Base-by-base conservation (phyloP, 2,888 invertebrate species). In the Perdita meconis region DNA sequence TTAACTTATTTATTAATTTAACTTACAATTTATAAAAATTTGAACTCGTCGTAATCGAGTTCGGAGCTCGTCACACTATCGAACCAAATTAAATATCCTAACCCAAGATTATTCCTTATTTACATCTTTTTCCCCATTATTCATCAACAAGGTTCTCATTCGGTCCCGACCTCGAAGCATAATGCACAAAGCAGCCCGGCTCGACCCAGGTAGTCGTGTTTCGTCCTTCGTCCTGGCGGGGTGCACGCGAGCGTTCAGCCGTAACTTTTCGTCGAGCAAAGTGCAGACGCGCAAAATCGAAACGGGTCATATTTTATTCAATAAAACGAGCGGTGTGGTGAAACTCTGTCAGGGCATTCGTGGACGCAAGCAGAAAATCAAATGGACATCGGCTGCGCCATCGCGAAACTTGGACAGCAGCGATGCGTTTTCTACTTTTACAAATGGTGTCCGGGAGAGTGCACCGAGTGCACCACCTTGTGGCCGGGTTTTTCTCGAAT, bases 271-370 rank as follows among this genome's bases (percentile, higher is more conserved):
- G 56, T 26, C 56, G 50, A 19, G 56, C 5, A 10, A 10, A 19
- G 12, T 19, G 10, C 19, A 2, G 50, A 42, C 22, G n/a, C 26
- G 26, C 47, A 0, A 19, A 22, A 26, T 47, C 47, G 36, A 10
- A 26, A 16, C 10, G 24, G n/a, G 22, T 16, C 24, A 64, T 64
- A 64, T 38, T 63, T 56, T 69, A 69, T 69, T 63, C 44, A 36
- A 42, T 36, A 34, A 67, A 40, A 26, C 36, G 59, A 12, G 26
- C 22, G 36, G 5, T 10, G 19, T 2, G 2, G 36, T 5, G 47
- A 19, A 47, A 47, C 13, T 13, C 40, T 1, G 30, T 26, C 12
- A 13, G 24, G 24, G n/a, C 24, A 16, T 55, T 6, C 5, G 10
- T 22, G 12, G n/a, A 36, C 26, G 24, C 0, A 10, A 13, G 30